Conservation (phyloP, 2,888 invertebrate species). For the Notodonta dromedarius region DNA sequence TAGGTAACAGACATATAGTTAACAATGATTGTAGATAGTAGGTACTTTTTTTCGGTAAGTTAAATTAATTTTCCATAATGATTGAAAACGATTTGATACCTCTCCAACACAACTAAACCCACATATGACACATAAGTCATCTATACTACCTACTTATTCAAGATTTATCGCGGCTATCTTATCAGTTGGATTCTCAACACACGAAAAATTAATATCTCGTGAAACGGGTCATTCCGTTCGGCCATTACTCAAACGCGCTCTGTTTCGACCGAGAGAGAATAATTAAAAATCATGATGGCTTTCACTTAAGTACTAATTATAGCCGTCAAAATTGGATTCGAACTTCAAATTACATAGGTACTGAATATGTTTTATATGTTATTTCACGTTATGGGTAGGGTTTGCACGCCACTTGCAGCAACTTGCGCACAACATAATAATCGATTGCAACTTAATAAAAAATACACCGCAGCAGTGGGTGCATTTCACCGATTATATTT, state of each 20-base stretch:
- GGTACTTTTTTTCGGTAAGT: no score
- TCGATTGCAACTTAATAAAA: no score
- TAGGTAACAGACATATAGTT: no score
- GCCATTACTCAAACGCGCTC: conserved; percentile 28
- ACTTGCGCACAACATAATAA: no score
- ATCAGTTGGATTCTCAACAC: conserved; percentile 22
- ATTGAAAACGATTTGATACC: neutral
- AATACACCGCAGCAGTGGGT: no score
- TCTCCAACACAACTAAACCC: neutral
- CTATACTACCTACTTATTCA: neutral
- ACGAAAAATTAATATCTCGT: conserved; percentile 20
- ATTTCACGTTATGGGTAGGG: no score
- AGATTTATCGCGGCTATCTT: conserved; percentile 11
- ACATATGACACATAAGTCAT: neutral
- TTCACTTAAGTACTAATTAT: conserved; percentile 67
- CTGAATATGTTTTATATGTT: no score
- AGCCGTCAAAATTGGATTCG: conserved; percentile 41
- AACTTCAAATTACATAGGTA: neutral
- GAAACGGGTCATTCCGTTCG: conserved; percentile 20
- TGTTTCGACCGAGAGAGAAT: conserved; percentile 35
- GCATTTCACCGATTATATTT: no score
- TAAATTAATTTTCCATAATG: conserved; percentile 5
- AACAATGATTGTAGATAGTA: no score
- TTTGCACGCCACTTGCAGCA: neutral
- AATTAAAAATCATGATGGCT: conserved; percentile 63